Percentiles rank a stretch among this genome's conserved stretches.
Evolutionary conservation across 2,797 vertebrate species (phyloP).

Genomic region (Menidia menidia): DNA sequence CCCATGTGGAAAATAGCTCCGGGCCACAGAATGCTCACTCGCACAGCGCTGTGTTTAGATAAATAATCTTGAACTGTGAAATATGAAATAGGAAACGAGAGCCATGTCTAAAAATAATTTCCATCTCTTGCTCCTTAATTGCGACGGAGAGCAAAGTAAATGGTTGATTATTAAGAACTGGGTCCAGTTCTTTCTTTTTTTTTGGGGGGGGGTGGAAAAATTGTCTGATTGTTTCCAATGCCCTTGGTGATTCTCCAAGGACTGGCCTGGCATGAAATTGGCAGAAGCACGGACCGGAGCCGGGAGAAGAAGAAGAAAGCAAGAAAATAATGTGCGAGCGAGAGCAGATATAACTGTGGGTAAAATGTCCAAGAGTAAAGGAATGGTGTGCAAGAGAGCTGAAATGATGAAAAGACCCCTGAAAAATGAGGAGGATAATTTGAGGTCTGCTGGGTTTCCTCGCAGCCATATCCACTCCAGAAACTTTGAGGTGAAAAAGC

Average conservation of each 20-base stretch:
- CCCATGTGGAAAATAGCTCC: constrained; percentile 86
- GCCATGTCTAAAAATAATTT: constrained; percentile 74
- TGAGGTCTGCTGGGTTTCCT: constrained; percentile 74
- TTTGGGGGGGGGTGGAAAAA: constrained; percentile 42
- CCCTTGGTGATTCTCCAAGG: constrained; percentile 79
- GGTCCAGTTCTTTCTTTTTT: constrained; percentile 59
- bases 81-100: constrained; percentile 66
- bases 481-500: constrained; percentile 49
- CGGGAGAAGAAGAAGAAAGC: constrained; percentile 67
- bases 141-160: constrained; percentile 57
- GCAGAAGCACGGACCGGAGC: constrained; percentile 69
- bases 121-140: constrained; percentile 66
- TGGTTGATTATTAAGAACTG: constrained; percentile 58
- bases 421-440: constrained; percentile 69
- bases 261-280: constrained; percentile 80
- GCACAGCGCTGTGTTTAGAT: constrained; percentile 79
- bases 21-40: constrained; percentile 78
- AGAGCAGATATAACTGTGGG: constrained; percentile 78
- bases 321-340: constrained; percentile 68
- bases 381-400: constrained; percentile 72
- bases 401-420: constrained; percentile 76
- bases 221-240: constrained; percentile 73
- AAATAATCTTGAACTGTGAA: constrained; percentile 82
- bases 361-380: constrained; percentile 76
- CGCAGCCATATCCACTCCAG: constrained; percentile 59